Percentiles rank a stretch among this genome's conserved stretches.
These are phyloP conservation scores for Archocentrus centrarchus DNA, from an alignment of 2,113 vertebrate species.

Conservation along the genomic window DNA sequence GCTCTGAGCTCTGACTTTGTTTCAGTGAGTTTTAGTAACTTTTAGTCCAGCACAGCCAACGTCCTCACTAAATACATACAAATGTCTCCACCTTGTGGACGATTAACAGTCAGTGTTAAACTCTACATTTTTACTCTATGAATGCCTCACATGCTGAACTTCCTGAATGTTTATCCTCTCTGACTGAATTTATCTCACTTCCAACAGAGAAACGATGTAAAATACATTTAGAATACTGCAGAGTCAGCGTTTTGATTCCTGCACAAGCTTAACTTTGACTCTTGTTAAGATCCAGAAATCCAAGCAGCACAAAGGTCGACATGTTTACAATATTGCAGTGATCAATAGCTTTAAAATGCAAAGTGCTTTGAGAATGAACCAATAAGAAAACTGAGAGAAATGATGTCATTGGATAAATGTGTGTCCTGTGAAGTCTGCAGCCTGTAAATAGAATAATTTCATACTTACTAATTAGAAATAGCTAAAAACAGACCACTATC, in stretches of 20 bases:
- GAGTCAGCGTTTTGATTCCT: not conserved
- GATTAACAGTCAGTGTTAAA: not conserved
- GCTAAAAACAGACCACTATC: not conserved
- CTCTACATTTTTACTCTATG: not conserved
- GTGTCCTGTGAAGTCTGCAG: too few species aligned
- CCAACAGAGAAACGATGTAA: not conserved
- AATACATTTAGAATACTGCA: fast-evolving
- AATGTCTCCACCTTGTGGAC: constrained; percentile 11
- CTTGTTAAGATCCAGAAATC: not conserved
- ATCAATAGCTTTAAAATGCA: not conserved
- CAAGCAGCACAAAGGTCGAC: not conserved
- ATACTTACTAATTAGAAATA: not conserved
- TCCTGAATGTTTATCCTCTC: not conserved
- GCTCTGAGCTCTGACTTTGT: not conserved
- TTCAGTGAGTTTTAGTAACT: not conserved
- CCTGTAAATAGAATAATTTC: not conserved
- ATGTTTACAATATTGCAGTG: not conserved
- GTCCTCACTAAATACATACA: not conserved
- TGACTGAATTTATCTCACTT: not conserved
- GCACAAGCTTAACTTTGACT: not conserved
- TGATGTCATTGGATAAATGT: too few species aligned
- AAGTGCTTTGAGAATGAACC: not conserved
- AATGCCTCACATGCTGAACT: not conserved
- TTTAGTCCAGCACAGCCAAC: not conserved
- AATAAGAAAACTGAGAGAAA: too few species aligned